Base-by-base conservation (phyloP, 2,888 invertebrate genomes). In the Biston betularia region DNA sequence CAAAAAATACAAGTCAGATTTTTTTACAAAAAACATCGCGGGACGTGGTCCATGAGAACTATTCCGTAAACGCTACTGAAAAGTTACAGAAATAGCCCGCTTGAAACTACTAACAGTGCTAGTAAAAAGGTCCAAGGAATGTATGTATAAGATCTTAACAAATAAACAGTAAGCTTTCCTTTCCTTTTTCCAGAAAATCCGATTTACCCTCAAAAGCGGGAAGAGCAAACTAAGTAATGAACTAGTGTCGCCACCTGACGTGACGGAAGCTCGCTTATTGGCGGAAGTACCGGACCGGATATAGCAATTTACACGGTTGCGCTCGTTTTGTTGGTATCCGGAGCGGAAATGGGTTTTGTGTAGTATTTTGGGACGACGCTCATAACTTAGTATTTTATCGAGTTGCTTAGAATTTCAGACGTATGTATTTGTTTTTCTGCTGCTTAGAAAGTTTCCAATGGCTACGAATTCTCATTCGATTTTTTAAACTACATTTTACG, bases 211-310 rank as follows among this genome's bases (percentile, higher is more conserved):
- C 48, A 54, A 75, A 79, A 79, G 74, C 59, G 68, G 54, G 60
- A 80, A 75, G 79, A 75, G 81, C 79, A 85, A 87, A 87, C 84
- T 87, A 84, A 88, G 54, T 54, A 33, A 44, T 44, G 33, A 54
- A 54, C 54, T 89, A 89, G 88, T 89, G 84, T 70, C 82, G 84
- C 80, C 87, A 89, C 89, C 88, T 89, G 88, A 75, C 71, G 69
- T 64, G 24, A 79, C 87, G 89, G 89, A 89, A 88, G 81, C 79
- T 66, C 77, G 81, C 83, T 83, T 85, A 89, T 89, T 86, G 87
- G 81, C 82, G 89, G 89, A 90, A 90, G 89, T 55, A 48, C 64
- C 66, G 66, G 58, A 82, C 87, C 88, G 90, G 91, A 90, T 84
- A 86, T 85, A 79, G 76, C 90, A 89, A 89, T 91, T 91, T 91